A percentile compares a stretch with the other conserved stretches of the same genome.
phyloP scores from a whole-genome alignment of 2,797 vertebrate species.

The Loriculus beryllinus region DNA sequence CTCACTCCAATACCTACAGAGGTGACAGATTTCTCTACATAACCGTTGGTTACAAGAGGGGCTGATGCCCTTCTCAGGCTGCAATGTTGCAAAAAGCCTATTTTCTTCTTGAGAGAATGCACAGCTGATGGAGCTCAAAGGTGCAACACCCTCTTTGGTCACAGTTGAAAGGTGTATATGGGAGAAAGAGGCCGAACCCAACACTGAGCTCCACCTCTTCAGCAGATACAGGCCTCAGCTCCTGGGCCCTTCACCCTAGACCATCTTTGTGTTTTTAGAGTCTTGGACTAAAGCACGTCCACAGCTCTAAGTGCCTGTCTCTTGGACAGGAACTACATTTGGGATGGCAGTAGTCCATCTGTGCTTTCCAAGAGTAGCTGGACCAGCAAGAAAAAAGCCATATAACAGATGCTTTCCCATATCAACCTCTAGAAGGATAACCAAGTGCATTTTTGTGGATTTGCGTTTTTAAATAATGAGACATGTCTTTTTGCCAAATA shows the following conservation, averaged over 20 bases:
- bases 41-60: too few species aligned
- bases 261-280: neutral
- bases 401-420: neutral
- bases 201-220: neutral
- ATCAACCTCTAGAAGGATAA: neutral
- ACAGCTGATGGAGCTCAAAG: accelerated
- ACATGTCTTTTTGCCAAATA: neutral
- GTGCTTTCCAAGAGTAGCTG: neutral
- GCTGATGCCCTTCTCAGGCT: neutral
- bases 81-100: neutral
- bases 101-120: neutral
- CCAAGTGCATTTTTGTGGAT: neutral
- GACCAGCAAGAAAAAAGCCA: neutral
- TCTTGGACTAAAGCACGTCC: neutral
- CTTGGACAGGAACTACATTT: neutral
- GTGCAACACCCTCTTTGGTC: neutral
- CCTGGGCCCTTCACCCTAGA: neutral
- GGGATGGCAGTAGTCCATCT: neutral
- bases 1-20: neutral
- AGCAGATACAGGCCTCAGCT: neutral
- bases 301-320: neutral
- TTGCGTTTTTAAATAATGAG: neutral
- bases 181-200: neutral
- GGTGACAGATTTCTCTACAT: neutral
- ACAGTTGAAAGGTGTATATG: neutral